phyloP scores from a whole-genome alignment of 2,113 vertebrate genomes.

The Prochilodus magdalenae region DNA sequence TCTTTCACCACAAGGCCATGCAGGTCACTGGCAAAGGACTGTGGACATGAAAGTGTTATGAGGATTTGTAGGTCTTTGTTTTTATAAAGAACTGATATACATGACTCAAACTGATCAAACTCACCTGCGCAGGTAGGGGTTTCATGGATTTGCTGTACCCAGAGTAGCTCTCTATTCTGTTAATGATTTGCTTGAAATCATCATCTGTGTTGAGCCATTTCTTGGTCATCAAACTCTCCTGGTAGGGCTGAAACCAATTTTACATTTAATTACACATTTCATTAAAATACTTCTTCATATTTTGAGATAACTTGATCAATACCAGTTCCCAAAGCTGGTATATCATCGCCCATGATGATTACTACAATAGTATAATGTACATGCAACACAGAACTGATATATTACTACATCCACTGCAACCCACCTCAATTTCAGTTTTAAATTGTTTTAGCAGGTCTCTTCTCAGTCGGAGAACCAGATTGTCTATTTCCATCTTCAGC shows the following conservation, averaged over 20 bases:
- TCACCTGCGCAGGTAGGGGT: slow-evolving; percentile 42
- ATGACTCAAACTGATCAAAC: background rate
- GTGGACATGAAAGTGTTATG: background rate
- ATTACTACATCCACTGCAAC: background rate
- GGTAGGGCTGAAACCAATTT: slow-evolving; percentile 40
- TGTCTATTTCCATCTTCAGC: slow-evolving; percentile 55
- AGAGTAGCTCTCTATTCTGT: slow-evolving; percentile 31
- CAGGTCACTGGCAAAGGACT: slow-evolving; percentile 39
- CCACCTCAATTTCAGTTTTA: slow-evolving; percentile 67
- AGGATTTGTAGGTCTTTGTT: background rate
- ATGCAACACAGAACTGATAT: background rate
- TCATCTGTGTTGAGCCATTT: slow-evolving; percentile 52
- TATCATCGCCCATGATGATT: background rate
- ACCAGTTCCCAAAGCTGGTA: no score
- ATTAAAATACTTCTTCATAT: background rate
- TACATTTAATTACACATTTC: background rate
- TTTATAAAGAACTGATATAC: background rate
- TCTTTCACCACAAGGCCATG: slow-evolving; percentile 36
- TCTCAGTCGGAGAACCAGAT: slow-evolving; percentile 49
- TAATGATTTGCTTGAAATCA: slow-evolving; percentile 53
- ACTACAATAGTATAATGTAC: background rate
- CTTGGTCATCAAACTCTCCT: slow-evolving; percentile 58
- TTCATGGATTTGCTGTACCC: slow-evolving; percentile 45
- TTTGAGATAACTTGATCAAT: no score
- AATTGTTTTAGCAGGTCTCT: slow-evolving; percentile 68